Conservation (phyloP, 2,888 invertebrate genomes). For the Sarcophaga subvicina region DNA sequence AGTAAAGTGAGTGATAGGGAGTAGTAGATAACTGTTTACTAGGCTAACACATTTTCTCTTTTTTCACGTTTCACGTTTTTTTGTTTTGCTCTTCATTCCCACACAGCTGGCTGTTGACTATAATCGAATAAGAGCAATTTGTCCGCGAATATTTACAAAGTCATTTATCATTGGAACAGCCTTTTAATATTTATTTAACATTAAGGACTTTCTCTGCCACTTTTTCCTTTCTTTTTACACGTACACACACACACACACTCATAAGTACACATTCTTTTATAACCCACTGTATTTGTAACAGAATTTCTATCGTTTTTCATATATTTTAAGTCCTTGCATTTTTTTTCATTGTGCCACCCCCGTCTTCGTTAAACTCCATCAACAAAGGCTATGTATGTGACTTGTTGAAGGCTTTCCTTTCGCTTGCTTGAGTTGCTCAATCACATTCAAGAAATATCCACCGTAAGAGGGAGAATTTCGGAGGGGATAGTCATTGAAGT, state of each 20-base stretch:
- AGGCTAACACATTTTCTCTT: not conserved
- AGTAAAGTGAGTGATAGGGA: not conserved
- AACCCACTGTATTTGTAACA: not conserved
- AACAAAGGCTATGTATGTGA: constrained; percentile 16
- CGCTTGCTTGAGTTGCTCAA: constrained; percentile 10
- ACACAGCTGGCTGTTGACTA: constrained; percentile 24
- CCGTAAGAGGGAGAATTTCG: not conserved
- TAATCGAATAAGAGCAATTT: constrained; percentile 66
- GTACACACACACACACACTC: not conserved
- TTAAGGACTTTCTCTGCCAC: constrained; percentile 35
- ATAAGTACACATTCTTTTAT: not conserved
- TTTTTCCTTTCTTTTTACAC: not conserved
- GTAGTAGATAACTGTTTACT: not conserved
- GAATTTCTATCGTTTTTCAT: not conserved
- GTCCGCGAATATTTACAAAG: constrained; percentile 67
- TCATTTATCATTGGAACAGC: constrained; percentile 67
- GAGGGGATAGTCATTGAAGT: constrained; percentile 32
- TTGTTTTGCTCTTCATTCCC: not conserved
- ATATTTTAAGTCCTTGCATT: not conserved
- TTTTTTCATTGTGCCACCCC: not conserved
- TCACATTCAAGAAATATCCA: not conserved
- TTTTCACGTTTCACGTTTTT: constrained; percentile 20
- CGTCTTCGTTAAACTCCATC: not conserved
- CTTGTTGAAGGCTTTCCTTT: constrained; percentile 52
- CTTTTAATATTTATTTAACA: constrained; percentile 50